Percentiles rank a stretch among this genome's conserved stretches.
phyloP scores from a whole-genome alignment of 2,888 invertebrate genomes.

The Mycogona germanica region DNA sequence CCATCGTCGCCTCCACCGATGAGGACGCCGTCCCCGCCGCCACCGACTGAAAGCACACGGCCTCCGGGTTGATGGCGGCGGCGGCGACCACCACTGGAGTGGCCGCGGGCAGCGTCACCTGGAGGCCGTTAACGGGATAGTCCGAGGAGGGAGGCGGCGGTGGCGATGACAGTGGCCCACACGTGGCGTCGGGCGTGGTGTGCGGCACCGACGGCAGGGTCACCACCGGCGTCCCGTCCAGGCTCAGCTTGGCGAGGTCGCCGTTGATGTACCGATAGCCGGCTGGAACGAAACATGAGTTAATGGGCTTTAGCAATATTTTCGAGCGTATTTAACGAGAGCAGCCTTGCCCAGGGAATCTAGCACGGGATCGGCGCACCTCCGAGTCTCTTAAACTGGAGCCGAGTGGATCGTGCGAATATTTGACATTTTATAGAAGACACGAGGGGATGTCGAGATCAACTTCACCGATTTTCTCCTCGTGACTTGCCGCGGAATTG shows the following conservation, averaged over 20 bases:
- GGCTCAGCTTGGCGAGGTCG: slow-evolving; percentile 57
- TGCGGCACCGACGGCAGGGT: slow-evolving; percentile 37
- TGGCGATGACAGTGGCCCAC: too few relatives aligned
- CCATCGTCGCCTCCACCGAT: slow-evolving; percentile 30
- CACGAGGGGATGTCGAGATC: too few relatives aligned
- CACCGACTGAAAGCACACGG: too few relatives aligned
- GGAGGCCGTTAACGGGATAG: slow-evolving; percentile 10
- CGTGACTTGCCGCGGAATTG: too few relatives aligned
- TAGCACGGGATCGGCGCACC: too few relatives aligned
- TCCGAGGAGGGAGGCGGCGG: slow-evolving; percentile 20
- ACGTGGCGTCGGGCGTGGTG: slow-evolving; percentile 36
- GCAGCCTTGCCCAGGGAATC: too few relatives aligned
- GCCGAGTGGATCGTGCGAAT: too few relatives aligned
- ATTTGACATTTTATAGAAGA: too few relatives aligned
- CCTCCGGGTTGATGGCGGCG: slow-evolving; percentile 34
- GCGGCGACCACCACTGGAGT: slow-evolving; percentile 24
- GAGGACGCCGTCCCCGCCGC: slow-evolving; percentile 30
- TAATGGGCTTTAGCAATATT: not conserved
- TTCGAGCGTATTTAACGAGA: not conserved
- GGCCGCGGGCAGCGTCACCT: slow-evolving; percentile 9
- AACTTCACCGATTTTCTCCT: too few relatives aligned
- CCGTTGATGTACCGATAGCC: slow-evolving; percentile 73
- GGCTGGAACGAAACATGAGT: slow-evolving; percentile 28
- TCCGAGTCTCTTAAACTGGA: too few relatives aligned
- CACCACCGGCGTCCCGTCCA: slow-evolving; percentile 49